Evolutionary conservation across 2,888 invertebrate species (phyloP).

Genomic region (Onchidella celtica): DNA sequence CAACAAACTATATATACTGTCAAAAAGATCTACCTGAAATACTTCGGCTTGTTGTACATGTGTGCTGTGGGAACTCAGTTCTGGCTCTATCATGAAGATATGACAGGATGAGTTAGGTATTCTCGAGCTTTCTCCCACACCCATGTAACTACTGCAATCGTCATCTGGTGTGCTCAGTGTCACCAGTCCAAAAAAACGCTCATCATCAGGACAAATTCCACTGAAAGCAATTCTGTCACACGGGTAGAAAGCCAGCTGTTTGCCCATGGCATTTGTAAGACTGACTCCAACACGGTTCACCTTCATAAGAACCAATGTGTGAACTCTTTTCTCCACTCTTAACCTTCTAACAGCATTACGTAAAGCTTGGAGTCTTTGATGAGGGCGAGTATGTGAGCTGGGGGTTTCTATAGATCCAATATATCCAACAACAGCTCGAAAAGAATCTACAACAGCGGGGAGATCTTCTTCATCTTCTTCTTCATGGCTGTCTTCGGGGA

Average conservation of each 20-base stretch:
- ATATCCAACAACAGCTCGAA: slow-evolving; percentile 87
- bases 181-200: slow-evolving; percentile 94
- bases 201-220: slow-evolving; percentile 93
- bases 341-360: slow-evolving; percentile 93
- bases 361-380: slow-evolving; percentile 85
- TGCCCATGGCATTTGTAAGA: slow-evolving; percentile 88
- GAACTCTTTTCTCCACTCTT: slow-evolving; percentile 91
- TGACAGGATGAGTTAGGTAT: slow-evolving; percentile 87
- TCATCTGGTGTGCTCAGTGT: slow-evolving; percentile 82
- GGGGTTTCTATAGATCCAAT: slow-evolving; percentile 98
- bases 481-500: slow-evolving; percentile 11
- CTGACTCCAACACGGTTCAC: slow-evolving; percentile 89
- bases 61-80: slow-evolving; percentile 88
- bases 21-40: slow-evolving; percentile 45
- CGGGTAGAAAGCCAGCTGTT: slow-evolving; percentile 91
- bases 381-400: slow-evolving; percentile 77
- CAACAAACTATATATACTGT: too few relatives aligned
- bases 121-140: slow-evolving; percentile 45
- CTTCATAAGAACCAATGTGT: slow-evolving; percentile 90
- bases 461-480: slow-evolving; percentile 1
- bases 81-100: slow-evolving; percentile 95
- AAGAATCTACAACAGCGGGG: slow-evolving; percentile 47
- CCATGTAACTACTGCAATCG: slow-evolving; percentile 56
- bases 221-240: slow-evolving; percentile 92
- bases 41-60: slow-evolving; percentile 38